These are phyloP conservation scores for Delia radicum DNA, from an alignment of 1,140 invertebrate species.

Conservation along the genomic window DNA sequence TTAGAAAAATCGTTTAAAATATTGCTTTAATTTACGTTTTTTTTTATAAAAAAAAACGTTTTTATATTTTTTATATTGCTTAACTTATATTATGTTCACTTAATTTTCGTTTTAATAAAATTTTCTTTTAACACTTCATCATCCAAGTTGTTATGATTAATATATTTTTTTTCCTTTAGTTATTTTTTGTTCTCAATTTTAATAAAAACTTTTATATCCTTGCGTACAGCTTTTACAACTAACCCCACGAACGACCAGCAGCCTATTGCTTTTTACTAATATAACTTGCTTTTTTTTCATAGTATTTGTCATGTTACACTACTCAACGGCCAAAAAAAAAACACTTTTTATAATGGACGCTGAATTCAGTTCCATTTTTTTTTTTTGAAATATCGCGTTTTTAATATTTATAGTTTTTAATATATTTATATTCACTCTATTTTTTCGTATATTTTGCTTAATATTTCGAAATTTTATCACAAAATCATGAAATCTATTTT, in stretches of 20 bases:
- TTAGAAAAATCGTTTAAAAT: neutral
- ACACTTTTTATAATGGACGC: too few species aligned
- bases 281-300: neutral
- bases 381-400: too few species aligned
- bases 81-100: neutral
- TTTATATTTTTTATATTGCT: neutral
- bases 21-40: neutral
- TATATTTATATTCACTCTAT: too few species aligned
- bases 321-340: too few species aligned
- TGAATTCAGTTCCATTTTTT: too few species aligned
- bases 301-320: neutral
- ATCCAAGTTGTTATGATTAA: neutral
- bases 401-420: neutral
- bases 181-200: neutral
- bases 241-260: conserved; percentile 27
- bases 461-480: too few species aligned
- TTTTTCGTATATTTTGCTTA: too few species aligned
- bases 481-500: too few species aligned
- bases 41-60: neutral
- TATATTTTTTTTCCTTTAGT: neutral
- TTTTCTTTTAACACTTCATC: neutral
- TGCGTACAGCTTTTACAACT: conserved; percentile 20
- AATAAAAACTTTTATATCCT: neutral
- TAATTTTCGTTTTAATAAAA: neutral
- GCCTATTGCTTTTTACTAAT: conserved; percentile 22